A percentile compares a stretch with the other conserved stretches of the same genome.
These are phyloP conservation scores for Cladorhizidae sp. DNA, from an alignment of 37 sponge, comb jelly and placozoan species.

Conservation along the genomic window DNA sequence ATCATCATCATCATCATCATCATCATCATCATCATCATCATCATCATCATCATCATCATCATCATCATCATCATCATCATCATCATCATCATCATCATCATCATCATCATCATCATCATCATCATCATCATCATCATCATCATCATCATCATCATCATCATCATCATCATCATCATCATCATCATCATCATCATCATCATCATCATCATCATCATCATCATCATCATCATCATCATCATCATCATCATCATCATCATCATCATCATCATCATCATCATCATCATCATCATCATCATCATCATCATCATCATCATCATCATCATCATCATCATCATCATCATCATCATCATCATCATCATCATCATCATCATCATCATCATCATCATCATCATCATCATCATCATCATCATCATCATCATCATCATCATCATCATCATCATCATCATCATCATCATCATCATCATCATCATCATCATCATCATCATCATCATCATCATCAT, in stretches of 20 bases:
- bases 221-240: too few relatives aligned
- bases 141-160: slow-evolving; percentile 2
- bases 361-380: background rate
- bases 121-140: slow-evolving; percentile 2
- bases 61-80: background rate
- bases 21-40: slow-evolving; percentile 4
- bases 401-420: background rate
- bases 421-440: background rate
- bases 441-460: slow-evolving; percentile 4
- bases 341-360: slow-evolving; percentile 2
- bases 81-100: slow-evolving; percentile 2
- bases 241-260: too few relatives aligned
- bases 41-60: slow-evolving; percentile 2
- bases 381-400: background rate
- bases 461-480: background rate
- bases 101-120: background rate
- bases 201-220: too few relatives aligned
- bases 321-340: background rate
- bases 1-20: background rate
- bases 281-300: too few relatives aligned
- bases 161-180: slow-evolving; percentile 2
- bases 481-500: background rate
- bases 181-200: background rate
- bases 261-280: too few relatives aligned
- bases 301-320: too few relatives aligned